Evolutionary conservation across 1,140 invertebrate genomes (phyloP).

Genomic region (Zeugodacus cucurbitae): DNA sequence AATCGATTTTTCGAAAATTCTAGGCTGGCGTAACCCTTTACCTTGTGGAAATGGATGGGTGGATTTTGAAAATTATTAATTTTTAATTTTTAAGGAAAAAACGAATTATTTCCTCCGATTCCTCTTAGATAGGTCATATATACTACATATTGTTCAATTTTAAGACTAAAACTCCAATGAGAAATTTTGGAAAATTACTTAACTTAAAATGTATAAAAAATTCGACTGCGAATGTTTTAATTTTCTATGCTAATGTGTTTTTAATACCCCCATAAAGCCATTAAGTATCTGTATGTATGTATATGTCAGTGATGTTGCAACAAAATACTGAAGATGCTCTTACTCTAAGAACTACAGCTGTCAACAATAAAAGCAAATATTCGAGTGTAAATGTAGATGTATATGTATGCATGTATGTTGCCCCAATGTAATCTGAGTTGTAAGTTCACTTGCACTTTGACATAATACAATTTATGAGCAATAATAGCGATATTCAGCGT

Average conservation of each 20-base stretch:
- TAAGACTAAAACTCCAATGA: too few relatives aligned
- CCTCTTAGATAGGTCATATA: too few relatives aligned
- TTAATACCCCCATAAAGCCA: neutral
- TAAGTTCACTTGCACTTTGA: neutral
- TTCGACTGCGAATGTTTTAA: neutral
- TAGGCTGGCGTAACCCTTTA: too few relatives aligned
- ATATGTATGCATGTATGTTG: neutral
- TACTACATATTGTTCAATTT: too few relatives aligned
- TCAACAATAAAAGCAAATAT: neutral
- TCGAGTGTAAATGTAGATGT: neutral
- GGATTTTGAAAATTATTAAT: too few relatives aligned
- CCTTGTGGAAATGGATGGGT: too few relatives aligned
- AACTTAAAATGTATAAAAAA: neutral
- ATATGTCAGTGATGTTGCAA: neutral
- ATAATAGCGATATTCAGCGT: neutral
- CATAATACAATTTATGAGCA: neutral
- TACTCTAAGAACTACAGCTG: neutral
- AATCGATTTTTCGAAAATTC: too few relatives aligned
- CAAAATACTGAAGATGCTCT: neutral
- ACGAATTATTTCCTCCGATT: neutral
- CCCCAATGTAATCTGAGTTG: too few relatives aligned
- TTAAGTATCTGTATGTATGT: neutral
- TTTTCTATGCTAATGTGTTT: neutral
- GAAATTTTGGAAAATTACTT: neutral
- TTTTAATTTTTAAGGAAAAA: too few relatives aligned